A percentile compares a stretch with the other conserved stretches of the same genome.
Conservation (phyloP, 2,797 vertebrate genomes). For the Eulemur coronatus region DNA sequence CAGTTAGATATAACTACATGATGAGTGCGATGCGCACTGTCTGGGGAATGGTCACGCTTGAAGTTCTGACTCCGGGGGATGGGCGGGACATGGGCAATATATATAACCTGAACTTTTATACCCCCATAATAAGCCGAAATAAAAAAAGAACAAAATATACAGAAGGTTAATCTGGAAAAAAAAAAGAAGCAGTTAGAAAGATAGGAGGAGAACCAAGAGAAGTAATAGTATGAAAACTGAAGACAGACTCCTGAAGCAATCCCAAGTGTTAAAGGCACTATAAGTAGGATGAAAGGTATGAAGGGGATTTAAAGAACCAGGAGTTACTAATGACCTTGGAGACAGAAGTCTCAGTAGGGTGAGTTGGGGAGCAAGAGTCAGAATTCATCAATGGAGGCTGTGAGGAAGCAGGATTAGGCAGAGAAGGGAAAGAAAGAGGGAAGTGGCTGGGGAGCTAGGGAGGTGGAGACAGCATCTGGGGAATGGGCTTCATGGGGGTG, state of each 20-base stretch:
- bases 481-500: background rate
- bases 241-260: background rate
- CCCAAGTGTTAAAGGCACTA: background rate
- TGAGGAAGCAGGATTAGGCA: background rate
- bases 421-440: background rate
- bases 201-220: background rate
- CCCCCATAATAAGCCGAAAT: too few species aligned
- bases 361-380: background rate
- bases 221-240: background rate
- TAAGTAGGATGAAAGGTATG: background rate
- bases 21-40: too few species aligned
- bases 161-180: too few species aligned
- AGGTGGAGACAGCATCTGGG: background rate
- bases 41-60: too few species aligned
- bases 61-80: too few species aligned
- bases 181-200: background rate
- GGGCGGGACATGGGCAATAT: too few species aligned
- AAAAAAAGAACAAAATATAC: too few species aligned
- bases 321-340: background rate
- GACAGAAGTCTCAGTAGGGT: background rate
- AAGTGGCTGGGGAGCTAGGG: background rate
- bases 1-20: background rate
- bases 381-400: fast-evolving
- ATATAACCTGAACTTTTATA: too few species aligned
- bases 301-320: background rate